Evolutionary conservation across 2,113 vertebrate genomes (phyloP).

Genomic region (Euleptes europaea): DNA sequence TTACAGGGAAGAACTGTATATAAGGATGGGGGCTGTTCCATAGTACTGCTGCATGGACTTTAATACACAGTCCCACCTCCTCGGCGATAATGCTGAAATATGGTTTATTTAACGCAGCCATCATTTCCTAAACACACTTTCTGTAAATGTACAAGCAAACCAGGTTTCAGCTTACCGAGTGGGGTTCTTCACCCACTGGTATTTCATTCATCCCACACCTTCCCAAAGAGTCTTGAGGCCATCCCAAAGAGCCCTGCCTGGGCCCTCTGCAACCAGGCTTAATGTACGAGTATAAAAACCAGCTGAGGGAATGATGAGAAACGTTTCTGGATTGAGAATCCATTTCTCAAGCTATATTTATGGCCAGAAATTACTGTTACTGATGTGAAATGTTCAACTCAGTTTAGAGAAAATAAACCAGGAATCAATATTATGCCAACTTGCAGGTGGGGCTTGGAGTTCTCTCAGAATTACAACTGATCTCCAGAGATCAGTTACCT

Average conservation of each 20-base stretch:
- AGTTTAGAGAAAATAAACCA: neutral
- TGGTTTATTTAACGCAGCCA: neutral
- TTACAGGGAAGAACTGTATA: too few relatives aligned
- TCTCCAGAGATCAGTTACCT: too few relatives aligned
- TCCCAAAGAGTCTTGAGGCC: too few relatives aligned
- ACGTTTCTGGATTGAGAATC: neutral
- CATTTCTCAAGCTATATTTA: neutral
- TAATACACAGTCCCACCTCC: too few relatives aligned
- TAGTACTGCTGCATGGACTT: too few relatives aligned
- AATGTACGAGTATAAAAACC: neutral
- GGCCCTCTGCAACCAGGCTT: neutral
- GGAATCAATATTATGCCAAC: neutral
- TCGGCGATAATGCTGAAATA: neutral
- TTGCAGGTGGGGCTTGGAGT: too few relatives aligned
- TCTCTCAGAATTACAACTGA: too few relatives aligned
- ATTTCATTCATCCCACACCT: too few relatives aligned
- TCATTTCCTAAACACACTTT: neutral
- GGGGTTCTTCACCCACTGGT: too few relatives aligned
- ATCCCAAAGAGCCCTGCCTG: neutral
- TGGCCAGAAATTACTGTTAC: neutral
- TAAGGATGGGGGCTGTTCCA: too few relatives aligned
- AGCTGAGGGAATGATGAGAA: neutral
- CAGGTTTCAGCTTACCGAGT: too few relatives aligned
- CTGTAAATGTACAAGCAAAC: neutral
- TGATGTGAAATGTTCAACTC: neutral